Evolutionary conservation across 1,140 invertebrate species (phyloP), one percentile per base, ranked within the genome.

Genomic region (Cydia pomonella): DNA sequence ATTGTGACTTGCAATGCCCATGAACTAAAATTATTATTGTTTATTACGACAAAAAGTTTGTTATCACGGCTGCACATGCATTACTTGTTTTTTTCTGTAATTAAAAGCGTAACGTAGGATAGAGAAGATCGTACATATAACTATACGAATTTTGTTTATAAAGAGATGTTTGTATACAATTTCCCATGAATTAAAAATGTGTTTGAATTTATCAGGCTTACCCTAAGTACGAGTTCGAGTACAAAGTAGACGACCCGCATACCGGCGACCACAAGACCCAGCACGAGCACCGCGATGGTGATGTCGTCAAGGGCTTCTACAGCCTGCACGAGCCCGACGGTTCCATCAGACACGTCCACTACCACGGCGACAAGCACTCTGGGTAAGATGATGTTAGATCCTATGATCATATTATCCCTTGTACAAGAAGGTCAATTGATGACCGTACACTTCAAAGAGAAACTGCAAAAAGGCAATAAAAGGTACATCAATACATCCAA

Each of bases 311-410:
- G 76, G 94, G 94, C 16, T 89, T 89, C 47, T 94, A 94, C 77
- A 86, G 84, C 33, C 84, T 95, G 23, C 89, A 94, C 73, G 94
- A 95, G 78, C 87, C 94, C 29, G 94, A 95, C 78, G 94, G 94
- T 75, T 91, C 93, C 13, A 90, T 87, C 47, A 82, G 94, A 69
- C 88, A 91, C 44, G 94, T 94, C 10, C 87, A 94, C 76, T 94
- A 94, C 79, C 89, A 88, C 23, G 92, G 92, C 4, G 92, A 93
- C 74, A 82, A 87, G 33, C 81, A 88, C 73, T 90, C 87, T 53
- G 92, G 92, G 77, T 93, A 74, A 44, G 66, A 23, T 10, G 9
- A 23, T 12, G 2, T 59, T 21, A 23, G 23, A 2, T 6, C 12
- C 53, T 23, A 23, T 21, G 6, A 59, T 23, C 1, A n/a, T 18